Base-by-base conservation (phyloP, 2,113 vertebrate genomes). In the Hydrochoerus hydrochaeris region DNA sequence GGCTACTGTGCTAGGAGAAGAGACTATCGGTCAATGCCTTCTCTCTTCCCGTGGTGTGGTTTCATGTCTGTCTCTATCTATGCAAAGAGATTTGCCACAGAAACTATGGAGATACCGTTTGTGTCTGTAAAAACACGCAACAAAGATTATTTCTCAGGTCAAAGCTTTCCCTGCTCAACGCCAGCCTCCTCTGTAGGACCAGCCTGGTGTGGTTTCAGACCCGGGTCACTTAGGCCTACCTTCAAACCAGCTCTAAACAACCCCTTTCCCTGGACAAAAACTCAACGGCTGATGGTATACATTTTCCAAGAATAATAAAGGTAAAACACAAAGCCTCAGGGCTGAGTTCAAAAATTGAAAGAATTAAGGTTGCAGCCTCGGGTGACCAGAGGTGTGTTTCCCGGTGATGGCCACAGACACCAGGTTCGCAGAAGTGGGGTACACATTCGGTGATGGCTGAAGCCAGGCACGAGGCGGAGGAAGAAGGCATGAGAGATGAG, bases 191-290 rank as follows among this genome's bases (percentile, higher is more conserved):
- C 54, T 57, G 13, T 49, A 22, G 19, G 22, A 57, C 52, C 57
- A 9, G 3, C 22, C 7, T 67, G n/a, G 57, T 20, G 14, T 46
- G 24, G 77, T 62, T 87, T 88, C 62, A 91, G 32, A 96, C 41
- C 38, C 62, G 54, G 60, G 63, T 49, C 77, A 5, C 63, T 85
- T 85, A 97, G 95, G 96, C 97, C 96, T 87, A 85, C 67, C 14
- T 92, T 88, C 58, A 22, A 0, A 20, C 69, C 13, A 20, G 54
- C 78, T 82, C 89, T 71, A 75, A 91, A 85, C 20, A 88, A 88
- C n/a, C 35, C 26, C 44, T 89, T 86, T 95, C 71, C 17, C 46
- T 7, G 58, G 26, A 88, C 60, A 5, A 78, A 96, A 96, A 57
- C 54, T 8, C 83, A 95, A n/a, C 10, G 63, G 75, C 22, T 93